Evolutionary conservation across 2,113 vertebrate genomes (phyloP), one percentile per base, ranked within the genome.

Genomic region (Bos indicus): DNA sequence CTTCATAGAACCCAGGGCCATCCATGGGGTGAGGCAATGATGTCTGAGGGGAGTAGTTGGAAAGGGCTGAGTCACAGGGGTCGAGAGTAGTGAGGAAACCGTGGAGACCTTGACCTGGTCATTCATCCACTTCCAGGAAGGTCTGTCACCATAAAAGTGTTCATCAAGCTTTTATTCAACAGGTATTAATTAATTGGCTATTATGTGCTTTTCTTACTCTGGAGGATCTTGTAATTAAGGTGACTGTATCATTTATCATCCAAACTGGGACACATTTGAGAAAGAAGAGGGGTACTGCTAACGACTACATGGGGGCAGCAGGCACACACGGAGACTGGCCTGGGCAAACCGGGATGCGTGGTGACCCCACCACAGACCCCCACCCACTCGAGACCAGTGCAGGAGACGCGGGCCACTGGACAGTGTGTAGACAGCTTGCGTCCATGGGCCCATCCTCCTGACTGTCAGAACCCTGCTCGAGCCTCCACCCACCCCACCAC

Each of bases 121-220:
- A 78, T 57, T 60, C 28, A 11, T 92, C 60, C 60, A 56, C 57
- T 95, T 86, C 86, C 33, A 67, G 90, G 64, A 90, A 92, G 56
- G 57, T 93, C 81, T 1, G 7, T 88, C 30, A n/a, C 52, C 48
- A 26, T 40, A 77, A 82, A 78, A 88, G 43, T 11, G 25, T 30
- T 57, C 80, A 85, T 46, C 57, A 30, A 64, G 52, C n/a, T 94
- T 91, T 96, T 93, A 92, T 77, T 93, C 62, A 81, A 6, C 3
- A 54, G 77, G 62, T 85, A 33, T 85, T 74, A 60, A 85, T 78
- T 71, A 94, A 71, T 95, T 80, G 85, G 82, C 82, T 62, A 19
- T 87, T 77, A 57, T 43, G 59, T 91, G 51, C 43, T 91, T 84
- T 64, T 67, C 88, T 81, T 74, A 51, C 71, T 28, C 51, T 2